Base-by-base conservation (phyloP, 2,797 vertebrate genomes). In the Balearica regulorum region DNA sequence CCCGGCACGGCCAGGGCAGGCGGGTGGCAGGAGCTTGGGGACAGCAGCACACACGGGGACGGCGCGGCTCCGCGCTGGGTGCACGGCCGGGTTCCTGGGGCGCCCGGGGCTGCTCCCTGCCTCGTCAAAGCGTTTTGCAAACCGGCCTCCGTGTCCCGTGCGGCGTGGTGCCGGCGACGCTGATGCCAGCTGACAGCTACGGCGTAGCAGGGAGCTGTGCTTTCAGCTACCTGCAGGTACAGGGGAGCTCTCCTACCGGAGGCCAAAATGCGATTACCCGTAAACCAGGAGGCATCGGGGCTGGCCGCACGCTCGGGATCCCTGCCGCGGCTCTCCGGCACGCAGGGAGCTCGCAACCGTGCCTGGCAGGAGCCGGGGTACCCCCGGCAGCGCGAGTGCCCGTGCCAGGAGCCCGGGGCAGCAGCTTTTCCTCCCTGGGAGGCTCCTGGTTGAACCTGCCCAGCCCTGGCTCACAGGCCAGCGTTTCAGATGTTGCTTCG, bases 41-140 rank as follows among this genome's bases (percentile, higher is more conserved):
- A 22, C 61, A 5, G n/a, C 16, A 0, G n/a, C 16, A 0, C 57
- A 17, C n/a, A 4, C 5, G 7, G 37, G 60, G 60, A 16, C 60
- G 5, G 37, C 24, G 13, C 13, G 12, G 29, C 73, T 20, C 75
- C 5, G 8, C 9, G 76, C 39, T 8, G 77, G 77, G 77, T 13
- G 43, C 55, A 16, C 10, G 31, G 66, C 16, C 6, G 21, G 61
- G 71, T 44, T 31, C 31, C 31, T 4, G 9, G 60, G 39, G 26
- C 6, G 12, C 57, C 80, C 25, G 6, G 20, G 51, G 83, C 62
- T 37, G 31, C 72, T 68, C 83, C 37, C 9, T 9, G 44, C 71
- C 44, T 51, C 11, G 4, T 49, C 49, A 28, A 46, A 64, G n/a
- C 41, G 2, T 64, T 54, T 39, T 15, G 11, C 81, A 46, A 24